Base-by-base conservation (phyloP, 2,113 vertebrate species). In the Notothenia rossii region DNA sequence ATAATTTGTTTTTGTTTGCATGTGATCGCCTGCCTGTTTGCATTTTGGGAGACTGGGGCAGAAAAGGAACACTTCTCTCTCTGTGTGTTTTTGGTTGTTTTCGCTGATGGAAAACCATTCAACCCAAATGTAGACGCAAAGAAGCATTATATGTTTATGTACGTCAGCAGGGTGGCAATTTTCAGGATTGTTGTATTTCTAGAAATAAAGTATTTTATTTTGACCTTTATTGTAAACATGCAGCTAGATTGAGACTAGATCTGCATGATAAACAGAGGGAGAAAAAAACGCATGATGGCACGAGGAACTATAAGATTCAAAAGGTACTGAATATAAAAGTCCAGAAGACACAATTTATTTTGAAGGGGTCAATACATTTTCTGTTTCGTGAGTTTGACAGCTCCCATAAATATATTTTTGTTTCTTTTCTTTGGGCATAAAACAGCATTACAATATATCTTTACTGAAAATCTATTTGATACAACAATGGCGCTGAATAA, bases 1-100 rank as follows among this genome's bases (percentile, higher is more conserved):
- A 86, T 91, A 75, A 90, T 86, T 89, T 86, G 89, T 84, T 92
- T 90, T 89, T 90, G 75, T 89, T 84, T 89, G 68, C 79, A 59
- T 90, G 81, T 85, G 76, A 84, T 79, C 62, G 75, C 62, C 76
- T 88, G 79, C 77, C 72, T 58, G 68, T 86, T 89, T 84, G 61
- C 74, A 72, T 86, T 88, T 78, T 72, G n/a, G 58, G 43, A 62
- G 64, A 59, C 58, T 72, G 67, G 72, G 75, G 85, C 62, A 74
- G 75, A 56, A 29, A 81, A 75, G 49, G 60, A 86, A 75, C 63
- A 81, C 18, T 58, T 40, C 7, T 40, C 36, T 40, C 36, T 40
- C 36, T 40, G 36, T 40, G 36, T 40, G 1, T 45, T 22, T 33
- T 14, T 22, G 4, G 20, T 20, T 45, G 50, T 63, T 72, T 74